phyloP scores from a whole-genome alignment of 2,888 invertebrate genomes.

The Perizoma affinitatum region DNA sequence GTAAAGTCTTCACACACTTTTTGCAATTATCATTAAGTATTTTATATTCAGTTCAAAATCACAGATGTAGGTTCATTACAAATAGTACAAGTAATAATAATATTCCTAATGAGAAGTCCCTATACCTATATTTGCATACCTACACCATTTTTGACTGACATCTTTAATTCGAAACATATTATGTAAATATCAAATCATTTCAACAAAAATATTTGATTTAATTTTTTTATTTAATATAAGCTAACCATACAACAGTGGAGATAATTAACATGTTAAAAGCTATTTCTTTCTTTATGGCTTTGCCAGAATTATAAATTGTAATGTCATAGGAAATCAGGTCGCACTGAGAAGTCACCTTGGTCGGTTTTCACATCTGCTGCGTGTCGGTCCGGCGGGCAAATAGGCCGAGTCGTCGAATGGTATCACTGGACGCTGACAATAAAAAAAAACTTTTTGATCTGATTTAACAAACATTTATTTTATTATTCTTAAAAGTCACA shows the following conservation, averaged over 20 bases:
- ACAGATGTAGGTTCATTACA: no score
- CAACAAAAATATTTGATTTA: not conserved
- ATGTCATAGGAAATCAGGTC: conserved; percentile 46
- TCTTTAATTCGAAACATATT: not conserved
- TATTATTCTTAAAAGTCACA: no score
- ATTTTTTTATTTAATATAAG: conserved; percentile 1
- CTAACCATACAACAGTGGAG: conserved; percentile 1
- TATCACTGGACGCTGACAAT: no score
- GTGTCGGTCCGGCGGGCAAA: conserved; percentile 69
- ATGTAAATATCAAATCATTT: not conserved
- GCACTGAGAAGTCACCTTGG: conserved; percentile 62
- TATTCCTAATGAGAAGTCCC: no score
- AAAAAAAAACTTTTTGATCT: no score
- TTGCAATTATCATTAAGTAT: no score
- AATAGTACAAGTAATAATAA: no score
- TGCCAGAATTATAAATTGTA: conserved; percentile 40
- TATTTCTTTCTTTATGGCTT: conserved; percentile 28
- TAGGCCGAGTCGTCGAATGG: conserved; percentile 63
- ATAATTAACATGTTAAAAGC: conserved; percentile 21
- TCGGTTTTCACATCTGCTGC: conserved; percentile 72
- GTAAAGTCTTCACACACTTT: no score
- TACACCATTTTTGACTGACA: no score
- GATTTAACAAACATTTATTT: no score
- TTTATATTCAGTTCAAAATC: no score
- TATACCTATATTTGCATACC: no score